Evolutionary conservation across 2,797 vertebrate genomes (phyloP), one percentile per base, ranked within the genome.

Genomic region (Gallinago stenura): DNA sequence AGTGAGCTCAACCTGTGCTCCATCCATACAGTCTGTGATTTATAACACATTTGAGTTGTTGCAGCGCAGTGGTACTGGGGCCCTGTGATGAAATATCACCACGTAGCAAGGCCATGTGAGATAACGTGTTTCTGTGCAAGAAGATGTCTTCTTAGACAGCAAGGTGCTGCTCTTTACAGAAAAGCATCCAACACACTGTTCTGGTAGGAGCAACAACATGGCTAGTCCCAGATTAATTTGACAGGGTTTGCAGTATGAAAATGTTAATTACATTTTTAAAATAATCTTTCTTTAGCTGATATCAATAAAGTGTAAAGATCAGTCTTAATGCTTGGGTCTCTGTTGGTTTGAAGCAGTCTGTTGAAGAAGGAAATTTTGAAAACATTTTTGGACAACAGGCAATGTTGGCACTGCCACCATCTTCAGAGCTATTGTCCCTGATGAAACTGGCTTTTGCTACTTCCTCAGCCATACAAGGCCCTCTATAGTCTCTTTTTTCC

Each of bases 381-480:
- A 96, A 96, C 73, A 90, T 94, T 91, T 87, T 82, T 95, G 93
- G 80, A 14, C 24, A 8, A 6, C 37, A 77, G 66, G 56, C 87
- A 39, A 87, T 3, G 60, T 61, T 94, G 94, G 91, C 85, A 60
- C 64, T 87, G 93, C 33, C 73, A 79, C 25, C 87, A 71, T 22
- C 58, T 25, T 73, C 35, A 3, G 43, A 43, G 68, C 73, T 60
- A 90, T 93, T 93, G 85, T 87, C 73, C 65, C 70, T 88, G 73
- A 68, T 93, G 72, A 10, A 92, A 57, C 68, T 91, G 95, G 94
- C 94, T 96, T 90, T 83, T 93, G 83, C 85, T 93, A 76, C 93
- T 96, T 97, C 94, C 96, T 95, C 91, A 86, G 85, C 51, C 82
- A 86, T 25, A 83, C 72, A 86, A 87, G 85, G 35, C 66, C 68